Conservation (phyloP, 2,797 vertebrate species). For the Denticeps clupeoides region DNA sequence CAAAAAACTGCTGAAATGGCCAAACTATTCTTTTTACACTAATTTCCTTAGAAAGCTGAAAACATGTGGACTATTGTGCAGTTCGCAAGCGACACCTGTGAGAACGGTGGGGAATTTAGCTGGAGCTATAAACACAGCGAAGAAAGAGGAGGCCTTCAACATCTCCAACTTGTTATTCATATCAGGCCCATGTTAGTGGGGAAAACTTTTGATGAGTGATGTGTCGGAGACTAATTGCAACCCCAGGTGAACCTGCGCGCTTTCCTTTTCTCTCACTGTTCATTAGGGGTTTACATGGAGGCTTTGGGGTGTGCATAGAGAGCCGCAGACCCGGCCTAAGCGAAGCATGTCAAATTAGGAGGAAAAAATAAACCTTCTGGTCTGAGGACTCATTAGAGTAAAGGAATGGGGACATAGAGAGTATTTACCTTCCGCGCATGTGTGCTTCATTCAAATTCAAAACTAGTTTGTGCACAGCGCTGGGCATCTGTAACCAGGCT, state of each 20-base stretch:
- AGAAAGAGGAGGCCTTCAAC: slow-evolving; percentile 2
- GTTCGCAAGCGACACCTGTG: too few species aligned
- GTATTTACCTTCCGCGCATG: slow-evolving; percentile 28
- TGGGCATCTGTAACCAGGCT: slow-evolving; percentile 31
- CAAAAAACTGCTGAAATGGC: too few species aligned
- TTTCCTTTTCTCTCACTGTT: slow-evolving; percentile 40
- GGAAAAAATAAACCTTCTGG: slow-evolving; percentile 39
- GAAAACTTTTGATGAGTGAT: slow-evolving; percentile 39
- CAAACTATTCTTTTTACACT: too few species aligned
- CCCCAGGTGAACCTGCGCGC: slow-evolving; percentile 31
- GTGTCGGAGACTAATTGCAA: slow-evolving; percentile 46
- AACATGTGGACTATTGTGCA: too few species aligned
- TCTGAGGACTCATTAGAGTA: slow-evolving; percentile 63
- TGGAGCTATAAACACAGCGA: not conserved
- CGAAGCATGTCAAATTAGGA: slow-evolving; percentile 64
- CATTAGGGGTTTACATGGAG: slow-evolving; percentile 48
- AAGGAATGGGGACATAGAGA: slow-evolving; percentile 40
- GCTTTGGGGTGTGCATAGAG: slow-evolving; percentile 47
- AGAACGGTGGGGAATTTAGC: too few species aligned
- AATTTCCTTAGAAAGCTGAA: too few species aligned
- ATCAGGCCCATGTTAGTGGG: slow-evolving; percentile 9
- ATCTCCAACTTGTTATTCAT: slow-evolving; percentile 24
- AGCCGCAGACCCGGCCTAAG: slow-evolving; percentile 43
- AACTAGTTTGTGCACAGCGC: slow-evolving; percentile 16
- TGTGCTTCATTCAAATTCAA: slow-evolving; percentile 22